Conservation (phyloP, 2,113 vertebrate species). For the Laterallus jamaicensis region DNA sequence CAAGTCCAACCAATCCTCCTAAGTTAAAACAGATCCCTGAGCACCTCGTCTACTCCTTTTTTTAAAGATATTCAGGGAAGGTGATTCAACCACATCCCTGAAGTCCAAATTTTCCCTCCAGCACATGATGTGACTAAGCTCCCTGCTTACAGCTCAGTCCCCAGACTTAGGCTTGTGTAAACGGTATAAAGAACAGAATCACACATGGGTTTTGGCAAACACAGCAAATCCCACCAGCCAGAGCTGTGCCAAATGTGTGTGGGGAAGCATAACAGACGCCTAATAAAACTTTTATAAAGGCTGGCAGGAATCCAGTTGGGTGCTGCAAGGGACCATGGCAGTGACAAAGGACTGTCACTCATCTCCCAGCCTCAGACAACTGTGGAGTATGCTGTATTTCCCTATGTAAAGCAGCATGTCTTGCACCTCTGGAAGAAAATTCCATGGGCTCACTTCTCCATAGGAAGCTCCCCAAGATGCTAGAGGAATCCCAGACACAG, state of each 20-base stretch:
- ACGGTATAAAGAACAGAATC: background rate
- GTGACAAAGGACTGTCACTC: background rate
- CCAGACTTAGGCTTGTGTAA: background rate
- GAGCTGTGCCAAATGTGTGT: fast-evolving
- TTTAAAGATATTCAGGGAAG: no score
- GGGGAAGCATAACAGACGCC: background rate
- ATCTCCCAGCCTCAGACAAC: background rate
- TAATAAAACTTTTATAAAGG: background rate
- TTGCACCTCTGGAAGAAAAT: no score
- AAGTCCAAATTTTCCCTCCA: no score
- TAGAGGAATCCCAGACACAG: no score
- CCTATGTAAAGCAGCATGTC: background rate
- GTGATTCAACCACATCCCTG: no score
- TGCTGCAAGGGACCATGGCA: background rate
- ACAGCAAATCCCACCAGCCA: background rate
- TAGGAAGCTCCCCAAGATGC: background rate
- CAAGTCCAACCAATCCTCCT: no score
- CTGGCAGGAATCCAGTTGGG: background rate
- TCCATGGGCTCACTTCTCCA: background rate
- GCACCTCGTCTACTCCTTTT: no score
- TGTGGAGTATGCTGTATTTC: background rate
- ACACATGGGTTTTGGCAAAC: fast-evolving
- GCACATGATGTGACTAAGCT: background rate
- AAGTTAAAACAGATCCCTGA: no score
- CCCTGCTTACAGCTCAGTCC: no score